phyloP scores from a whole-genome alignment of 2,888 invertebrate genomes.

The Thecophora atra region DNA sequence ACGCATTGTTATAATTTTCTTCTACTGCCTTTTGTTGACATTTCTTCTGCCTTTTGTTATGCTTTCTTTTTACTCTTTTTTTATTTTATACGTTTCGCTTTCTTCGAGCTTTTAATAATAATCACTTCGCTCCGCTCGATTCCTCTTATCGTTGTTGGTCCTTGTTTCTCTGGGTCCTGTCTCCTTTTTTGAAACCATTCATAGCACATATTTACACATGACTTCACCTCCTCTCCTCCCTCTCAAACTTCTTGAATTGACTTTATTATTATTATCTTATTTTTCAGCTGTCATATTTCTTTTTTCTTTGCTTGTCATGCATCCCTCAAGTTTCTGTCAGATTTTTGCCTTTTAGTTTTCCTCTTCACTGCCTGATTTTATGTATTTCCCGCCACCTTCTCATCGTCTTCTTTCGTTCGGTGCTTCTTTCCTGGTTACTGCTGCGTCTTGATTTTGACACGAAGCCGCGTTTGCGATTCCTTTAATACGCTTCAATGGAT shows the following conservation, averaged over 20 bases:
- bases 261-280: constrained; percentile 32
- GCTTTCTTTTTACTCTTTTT: constrained; percentile 13
- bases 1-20: constrained; percentile 5
- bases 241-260: too few relatives aligned
- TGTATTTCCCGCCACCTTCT: background rate
- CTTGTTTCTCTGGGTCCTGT: background rate
- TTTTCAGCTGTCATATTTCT: constrained; percentile 40
- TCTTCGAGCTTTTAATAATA: constrained; percentile 39
- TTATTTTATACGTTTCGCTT: constrained; percentile 13
- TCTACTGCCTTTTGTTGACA: constrained; percentile 24
- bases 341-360: background rate
- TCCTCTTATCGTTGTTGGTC: constrained; percentile 37
- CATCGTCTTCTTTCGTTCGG: background rate
- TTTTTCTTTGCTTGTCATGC: constrained; percentile 8
- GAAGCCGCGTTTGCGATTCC: constrained; percentile 46
- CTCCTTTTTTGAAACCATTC: constrained; percentile 13
- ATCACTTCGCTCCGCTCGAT: constrained; percentile 42
- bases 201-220: background rate
- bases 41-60: constrained; percentile 25
- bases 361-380: constrained; percentile 35
- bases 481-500: constrained; percentile 54
- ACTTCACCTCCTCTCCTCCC: constrained; percentile 6
- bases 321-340: background rate
- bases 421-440: constrained; percentile 19
- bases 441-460: constrained; percentile 36